phyloP scores from a whole-genome alignment of 2,888 invertebrate genomes.

The Lathronympha strigana region DNA sequence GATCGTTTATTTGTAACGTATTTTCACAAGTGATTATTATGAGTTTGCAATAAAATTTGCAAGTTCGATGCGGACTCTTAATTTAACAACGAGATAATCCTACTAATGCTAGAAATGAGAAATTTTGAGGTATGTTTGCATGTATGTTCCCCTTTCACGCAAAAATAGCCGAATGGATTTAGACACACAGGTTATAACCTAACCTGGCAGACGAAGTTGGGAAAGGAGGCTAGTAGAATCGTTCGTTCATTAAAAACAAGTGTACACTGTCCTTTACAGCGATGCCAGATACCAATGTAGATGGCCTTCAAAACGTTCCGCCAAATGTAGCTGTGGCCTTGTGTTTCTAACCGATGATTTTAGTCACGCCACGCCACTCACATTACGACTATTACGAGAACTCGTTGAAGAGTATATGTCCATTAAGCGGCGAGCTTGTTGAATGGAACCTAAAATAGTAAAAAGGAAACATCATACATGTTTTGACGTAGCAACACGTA shows the following conservation, averaged over 20 bases:
- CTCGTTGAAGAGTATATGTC: too few relatives aligned
- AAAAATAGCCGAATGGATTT: too few relatives aligned
- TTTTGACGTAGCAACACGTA: not conserved
- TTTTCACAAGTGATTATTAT: too few relatives aligned
- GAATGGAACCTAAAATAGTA: slow-evolving; percentile 7
- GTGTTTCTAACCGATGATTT: slow-evolving; percentile 67
- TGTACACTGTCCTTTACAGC: slow-evolving; percentile 19
- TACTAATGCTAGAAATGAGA: too few relatives aligned
- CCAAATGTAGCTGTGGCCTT: slow-evolving; percentile 76
- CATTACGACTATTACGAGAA: too few relatives aligned
- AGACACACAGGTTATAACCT: not conserved
- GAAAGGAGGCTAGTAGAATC: too few relatives aligned
- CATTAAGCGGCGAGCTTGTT: slow-evolving; percentile 1
- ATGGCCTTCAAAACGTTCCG: slow-evolving; percentile 67
- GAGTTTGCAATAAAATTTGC: not conserved
- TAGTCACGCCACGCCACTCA: slow-evolving; percentile 76
- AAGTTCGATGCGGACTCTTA: too few relatives aligned
- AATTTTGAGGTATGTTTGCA: too few relatives aligned
- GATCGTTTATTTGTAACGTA: too few relatives aligned
- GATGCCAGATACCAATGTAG: slow-evolving; percentile 33
- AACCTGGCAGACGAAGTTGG: too few relatives aligned
- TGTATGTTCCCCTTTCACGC: too few relatives aligned
- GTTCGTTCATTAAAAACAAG: not conserved
- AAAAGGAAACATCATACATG: not conserved
- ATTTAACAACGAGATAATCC: too few relatives aligned